phyloP scores from a whole-genome alignment of 2,113 vertebrate species.

The Cyanocitta stelleri region DNA sequence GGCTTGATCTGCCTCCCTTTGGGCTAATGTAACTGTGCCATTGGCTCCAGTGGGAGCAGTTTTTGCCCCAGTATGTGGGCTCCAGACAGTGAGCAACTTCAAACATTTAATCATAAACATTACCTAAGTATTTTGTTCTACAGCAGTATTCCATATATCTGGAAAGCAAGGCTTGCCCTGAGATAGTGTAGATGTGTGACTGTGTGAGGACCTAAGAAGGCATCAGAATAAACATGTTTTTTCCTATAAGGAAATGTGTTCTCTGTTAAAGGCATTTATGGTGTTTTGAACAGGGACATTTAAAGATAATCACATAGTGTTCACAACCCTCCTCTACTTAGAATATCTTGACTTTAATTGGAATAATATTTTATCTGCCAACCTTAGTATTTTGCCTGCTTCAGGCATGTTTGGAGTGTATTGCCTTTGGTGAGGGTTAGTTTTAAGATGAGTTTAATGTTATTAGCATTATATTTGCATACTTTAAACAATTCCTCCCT shows the following conservation, averaged over 20 bases:
- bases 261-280: not conserved
- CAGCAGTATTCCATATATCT: not conserved
- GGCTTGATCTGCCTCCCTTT: not conserved
- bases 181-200: not conserved
- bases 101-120: not conserved
- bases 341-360: not conserved
- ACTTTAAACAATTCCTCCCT: not conserved
- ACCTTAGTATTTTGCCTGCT: not conserved
- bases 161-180: not conserved
- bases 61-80: not conserved
- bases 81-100: not conserved
- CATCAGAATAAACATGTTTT: not conserved
- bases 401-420: not conserved
- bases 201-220: not conserved
- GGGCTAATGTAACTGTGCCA: not conserved
- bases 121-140: not conserved
- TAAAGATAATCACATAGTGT: not conserved
- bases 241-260: not conserved
- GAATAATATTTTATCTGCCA: not conserved
- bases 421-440: not conserved
- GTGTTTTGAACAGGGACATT: not conserved
- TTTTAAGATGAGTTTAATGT: not conserved
- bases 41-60: not conserved
- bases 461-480: not conserved
- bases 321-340: not conserved